Evolutionary conservation across 2,113 vertebrate species (phyloP).

Genomic region (Hippocampus zosterae): DNA sequence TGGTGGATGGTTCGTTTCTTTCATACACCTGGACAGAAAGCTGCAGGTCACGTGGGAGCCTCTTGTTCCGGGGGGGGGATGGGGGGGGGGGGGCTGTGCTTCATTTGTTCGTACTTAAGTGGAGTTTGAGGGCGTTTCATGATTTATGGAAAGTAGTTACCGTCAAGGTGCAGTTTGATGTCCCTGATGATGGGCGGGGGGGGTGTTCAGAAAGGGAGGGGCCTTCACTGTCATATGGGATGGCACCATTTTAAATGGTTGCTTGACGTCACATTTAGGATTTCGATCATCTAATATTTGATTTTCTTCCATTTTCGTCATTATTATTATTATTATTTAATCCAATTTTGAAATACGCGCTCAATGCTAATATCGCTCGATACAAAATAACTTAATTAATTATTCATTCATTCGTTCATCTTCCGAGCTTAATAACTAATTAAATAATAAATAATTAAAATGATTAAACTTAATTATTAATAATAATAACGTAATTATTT

Average conservation of each 20-base stretch:
- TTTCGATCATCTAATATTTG: too few relatives aligned
- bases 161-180: background rate
- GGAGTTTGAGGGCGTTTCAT: conserved; percentile 24
- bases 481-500: too few relatives aligned
- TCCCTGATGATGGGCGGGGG: background rate
- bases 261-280: too few relatives aligned
- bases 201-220: too few relatives aligned
- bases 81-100: background rate
- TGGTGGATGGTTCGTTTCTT: conserved; percentile 70
- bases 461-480: too few relatives aligned
- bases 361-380: background rate
- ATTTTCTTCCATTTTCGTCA: too few relatives aligned
- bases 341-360: background rate
- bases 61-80: conserved; percentile 20
- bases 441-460: too few relatives aligned
- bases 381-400: too few relatives aligned
- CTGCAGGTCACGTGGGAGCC: conserved; percentile 58
- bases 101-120: conserved; percentile 17
- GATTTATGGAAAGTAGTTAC: background rate
- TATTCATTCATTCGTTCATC: too few relatives aligned
- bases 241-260: too few relatives aligned
- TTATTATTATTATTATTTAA: background rate
- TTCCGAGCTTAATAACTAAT: too few relatives aligned
- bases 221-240: too few relatives aligned
- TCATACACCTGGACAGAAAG: conserved; percentile 62